These are phyloP conservation scores for Myathropa florea DNA, from an alignment of 2,888 invertebrate genomes.

Conservation along the genomic window DNA sequence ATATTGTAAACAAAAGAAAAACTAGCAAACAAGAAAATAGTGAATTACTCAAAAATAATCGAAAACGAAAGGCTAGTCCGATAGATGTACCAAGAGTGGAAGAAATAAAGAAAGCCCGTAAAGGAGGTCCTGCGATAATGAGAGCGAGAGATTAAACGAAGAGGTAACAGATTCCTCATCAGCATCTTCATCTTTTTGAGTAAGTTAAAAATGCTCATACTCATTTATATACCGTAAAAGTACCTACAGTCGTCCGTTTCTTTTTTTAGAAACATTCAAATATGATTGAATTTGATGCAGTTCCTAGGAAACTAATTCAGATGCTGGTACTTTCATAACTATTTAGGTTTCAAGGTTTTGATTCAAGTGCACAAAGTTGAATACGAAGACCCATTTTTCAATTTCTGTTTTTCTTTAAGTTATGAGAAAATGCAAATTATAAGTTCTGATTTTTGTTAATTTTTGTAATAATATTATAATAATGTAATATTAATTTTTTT, in stretches of 20 bases:
- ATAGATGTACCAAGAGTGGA: neutral
- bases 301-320: neutral
- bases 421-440: too few species aligned
- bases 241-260: neutral
- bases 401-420: too few species aligned
- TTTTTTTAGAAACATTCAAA: neutral
- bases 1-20: neutral
- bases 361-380: neutral
- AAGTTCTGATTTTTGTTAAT: too few species aligned
- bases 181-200: constrained; percentile 10
- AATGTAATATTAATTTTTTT: too few species aligned
- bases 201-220: neutral
- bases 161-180: neutral
- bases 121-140: neutral
- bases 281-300: constrained; percentile 46
- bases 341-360: neutral
- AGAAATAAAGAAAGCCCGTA: neutral
- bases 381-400: too few species aligned
- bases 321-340: constrained; percentile 7
- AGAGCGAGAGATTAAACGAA: neutral
- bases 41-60: neutral
- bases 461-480: too few species aligned
- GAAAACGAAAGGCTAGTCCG: neutral
- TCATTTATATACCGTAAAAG: neutral
- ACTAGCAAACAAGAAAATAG: neutral